These are phyloP conservation scores for Hydrozoanthus gracilis DNA, from an alignment of 92 coral and sea anemone species.

Conservation along the genomic window DNA sequence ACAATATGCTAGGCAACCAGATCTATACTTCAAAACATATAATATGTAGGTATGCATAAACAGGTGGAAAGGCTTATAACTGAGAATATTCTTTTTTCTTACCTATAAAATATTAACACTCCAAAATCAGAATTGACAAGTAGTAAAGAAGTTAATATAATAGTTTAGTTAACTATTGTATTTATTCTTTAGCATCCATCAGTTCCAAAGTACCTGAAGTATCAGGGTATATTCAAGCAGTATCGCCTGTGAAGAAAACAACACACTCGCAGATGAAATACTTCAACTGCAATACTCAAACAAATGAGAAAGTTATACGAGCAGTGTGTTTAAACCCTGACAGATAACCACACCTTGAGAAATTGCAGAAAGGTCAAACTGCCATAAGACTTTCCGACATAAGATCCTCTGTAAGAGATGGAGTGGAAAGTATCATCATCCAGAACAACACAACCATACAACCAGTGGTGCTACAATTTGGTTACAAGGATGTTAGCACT, in stretches of 20 bases:
- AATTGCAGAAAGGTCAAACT: slow-evolving; percentile 48
- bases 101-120: slow-evolving; percentile 11
- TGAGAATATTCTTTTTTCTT: slow-evolving; percentile 20
- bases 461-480: slow-evolving; percentile 56
- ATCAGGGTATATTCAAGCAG: slow-evolving; percentile 55
- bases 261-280: slow-evolving; percentile 50
- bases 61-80: slow-evolving; percentile 9
- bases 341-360: slow-evolving; percentile 48
- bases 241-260: slow-evolving; percentile 60
- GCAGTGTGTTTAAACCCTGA: slow-evolving; percentile 59
- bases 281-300: slow-evolving; percentile 61
- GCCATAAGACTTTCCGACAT: slow-evolving; percentile 46
- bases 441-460: slow-evolving; percentile 56
- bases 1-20: slow-evolving; percentile 28
- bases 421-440: slow-evolving; percentile 53
- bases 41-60: slow-evolving; percentile 12
- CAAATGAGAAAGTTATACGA: slow-evolving; percentile 41
- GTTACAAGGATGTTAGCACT: slow-evolving; percentile 36
- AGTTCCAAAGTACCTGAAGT: slow-evolving; percentile 41
- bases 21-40: slow-evolving; percentile 10
- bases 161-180: slow-evolving; percentile 6
- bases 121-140: slow-evolving; percentile 16
- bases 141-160: slow-evolving; percentile 17
- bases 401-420: slow-evolving; percentile 42
- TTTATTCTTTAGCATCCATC: slow-evolving; percentile 38